Evolutionary conservation across 1,140 invertebrate species (phyloP).

Genomic region (Andricus grossulariae): DNA sequence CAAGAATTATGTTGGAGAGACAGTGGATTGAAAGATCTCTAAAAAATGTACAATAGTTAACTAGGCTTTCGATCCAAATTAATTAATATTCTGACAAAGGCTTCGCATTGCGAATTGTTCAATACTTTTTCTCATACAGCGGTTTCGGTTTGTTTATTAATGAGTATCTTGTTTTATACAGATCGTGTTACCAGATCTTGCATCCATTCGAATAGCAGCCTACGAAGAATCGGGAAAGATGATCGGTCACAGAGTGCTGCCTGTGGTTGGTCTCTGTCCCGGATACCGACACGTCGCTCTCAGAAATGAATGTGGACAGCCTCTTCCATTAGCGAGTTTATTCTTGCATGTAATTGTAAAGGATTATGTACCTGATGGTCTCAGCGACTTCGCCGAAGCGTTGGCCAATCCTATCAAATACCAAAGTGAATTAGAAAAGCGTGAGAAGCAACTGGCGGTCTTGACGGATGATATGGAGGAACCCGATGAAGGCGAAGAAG

Average conservation of each 20-base stretch:
- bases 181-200: slow-evolving; percentile 98
- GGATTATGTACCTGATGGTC: slow-evolving; percentile 97
- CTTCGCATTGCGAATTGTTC: no score
- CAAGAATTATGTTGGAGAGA: no score
- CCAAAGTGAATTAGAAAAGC: slow-evolving; percentile 94
- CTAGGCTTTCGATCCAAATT: no score
- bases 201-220: slow-evolving; percentile 95
- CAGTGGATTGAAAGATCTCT: no score
- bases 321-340: slow-evolving; percentile 90
- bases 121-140: no score
- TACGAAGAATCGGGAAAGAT: slow-evolving; percentile 97
- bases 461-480: slow-evolving; percentile 89
- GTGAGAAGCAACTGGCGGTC: slow-evolving; percentile 92
- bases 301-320: slow-evolving; percentile 95
- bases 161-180: slow-evolving; percentile 61
- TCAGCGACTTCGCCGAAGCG: slow-evolving; percentile 96
- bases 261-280: slow-evolving; percentile 96
- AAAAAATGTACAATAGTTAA: no score
- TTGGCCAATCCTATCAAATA: slow-evolving; percentile 98
- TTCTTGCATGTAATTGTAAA: slow-evolving; percentile 96
- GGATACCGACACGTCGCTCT: slow-evolving; percentile 93
- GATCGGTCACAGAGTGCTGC: slow-evolving; percentile 96
- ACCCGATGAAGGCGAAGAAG: slow-evolving; percentile 71
- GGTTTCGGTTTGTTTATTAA: no score
- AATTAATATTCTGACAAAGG: no score